Conservation (phyloP, 1,140 invertebrate genomes). For the Zaprionus lachaisei region DNA sequence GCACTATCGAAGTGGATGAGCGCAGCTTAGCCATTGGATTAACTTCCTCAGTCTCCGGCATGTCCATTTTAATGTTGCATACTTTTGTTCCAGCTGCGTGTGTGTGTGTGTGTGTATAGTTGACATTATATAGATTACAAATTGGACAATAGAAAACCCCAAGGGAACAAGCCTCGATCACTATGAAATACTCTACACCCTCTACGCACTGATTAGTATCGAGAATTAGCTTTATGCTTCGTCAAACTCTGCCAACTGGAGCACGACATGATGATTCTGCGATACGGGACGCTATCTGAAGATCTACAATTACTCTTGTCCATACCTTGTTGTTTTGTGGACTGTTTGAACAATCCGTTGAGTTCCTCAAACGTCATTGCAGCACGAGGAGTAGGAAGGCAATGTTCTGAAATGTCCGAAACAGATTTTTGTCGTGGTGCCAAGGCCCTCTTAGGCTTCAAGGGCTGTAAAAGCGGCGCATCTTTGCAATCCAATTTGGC, state of each 20-base stretch:
- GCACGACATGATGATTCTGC: neutral
- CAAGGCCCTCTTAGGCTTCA: constrained; percentile 6
- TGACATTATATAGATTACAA: neutral
- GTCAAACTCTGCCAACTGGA: neutral
- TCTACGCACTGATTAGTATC: neutral
- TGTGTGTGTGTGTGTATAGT: neutral
- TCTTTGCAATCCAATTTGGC: constrained; percentile 57
- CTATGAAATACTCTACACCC: neutral
- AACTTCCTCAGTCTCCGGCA: constrained; percentile 40
- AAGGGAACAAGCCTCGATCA: neutral
- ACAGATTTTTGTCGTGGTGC: constrained; percentile 19
- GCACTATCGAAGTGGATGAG: constrained; percentile 53
- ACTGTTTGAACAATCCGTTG: constrained; percentile 57
- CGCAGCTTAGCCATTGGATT: constrained; percentile 32
- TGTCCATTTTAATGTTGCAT: constrained; percentile 36
- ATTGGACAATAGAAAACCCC: neutral
- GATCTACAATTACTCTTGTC: neutral
- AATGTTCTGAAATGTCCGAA: constrained; percentile 17
- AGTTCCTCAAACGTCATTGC: constrained; percentile 67
- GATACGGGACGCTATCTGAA: neutral
- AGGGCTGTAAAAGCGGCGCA: constrained; percentile 40
- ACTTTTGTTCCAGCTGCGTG: constrained; percentile 41
- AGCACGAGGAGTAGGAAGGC: constrained; percentile 30
- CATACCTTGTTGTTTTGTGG: constrained; percentile 51
- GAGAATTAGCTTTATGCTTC: neutral